phyloP scores from a whole-genome alignment of 2,888 invertebrate genomes.

The Mycalesis mineus region DNA sequence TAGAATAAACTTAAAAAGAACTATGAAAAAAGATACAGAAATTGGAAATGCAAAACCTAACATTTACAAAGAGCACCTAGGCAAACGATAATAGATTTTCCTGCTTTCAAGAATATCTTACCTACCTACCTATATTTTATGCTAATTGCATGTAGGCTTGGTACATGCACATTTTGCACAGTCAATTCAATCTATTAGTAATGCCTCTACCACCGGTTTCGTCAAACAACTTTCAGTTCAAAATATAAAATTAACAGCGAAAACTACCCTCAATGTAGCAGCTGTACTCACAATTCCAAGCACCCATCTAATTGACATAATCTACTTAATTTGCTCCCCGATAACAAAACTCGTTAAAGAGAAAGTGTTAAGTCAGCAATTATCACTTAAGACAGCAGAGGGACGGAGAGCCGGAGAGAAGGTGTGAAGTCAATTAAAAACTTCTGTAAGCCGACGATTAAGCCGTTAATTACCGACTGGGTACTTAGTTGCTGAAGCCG shows the following conservation, averaged over 20 bases:
- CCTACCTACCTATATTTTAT: too few species aligned
- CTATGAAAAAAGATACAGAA: too few species aligned
- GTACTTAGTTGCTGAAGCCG: constrained; percentile 35
- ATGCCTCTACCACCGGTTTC: too few species aligned
- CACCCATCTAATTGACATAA: not conserved
- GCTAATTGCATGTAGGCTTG: too few species aligned
- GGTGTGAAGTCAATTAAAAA: constrained; percentile 57
- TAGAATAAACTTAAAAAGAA: too few species aligned
- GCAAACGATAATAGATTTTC: too few species aligned
- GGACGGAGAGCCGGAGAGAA: constrained; percentile 26
- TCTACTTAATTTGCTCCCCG: constrained; percentile 1
- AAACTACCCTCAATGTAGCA: not conserved
- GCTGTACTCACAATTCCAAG: not conserved
- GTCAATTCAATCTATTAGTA: too few species aligned
- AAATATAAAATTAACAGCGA: not conserved
- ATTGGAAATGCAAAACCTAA: too few species aligned
- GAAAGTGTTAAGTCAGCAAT: constrained; percentile 42
- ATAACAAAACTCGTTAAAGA: constrained; percentile 21
- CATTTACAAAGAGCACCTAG: too few species aligned
- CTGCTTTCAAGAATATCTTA: too few species aligned
- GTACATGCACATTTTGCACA: too few species aligned
- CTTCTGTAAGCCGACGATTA: constrained; percentile 47
- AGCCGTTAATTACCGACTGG: constrained; percentile 45
- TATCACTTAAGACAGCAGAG: constrained; percentile 42
- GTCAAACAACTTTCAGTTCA: not conserved